Base-by-base conservation (phyloP, 2,888 invertebrate genomes). In the Leptothorax acervorum region DNA sequence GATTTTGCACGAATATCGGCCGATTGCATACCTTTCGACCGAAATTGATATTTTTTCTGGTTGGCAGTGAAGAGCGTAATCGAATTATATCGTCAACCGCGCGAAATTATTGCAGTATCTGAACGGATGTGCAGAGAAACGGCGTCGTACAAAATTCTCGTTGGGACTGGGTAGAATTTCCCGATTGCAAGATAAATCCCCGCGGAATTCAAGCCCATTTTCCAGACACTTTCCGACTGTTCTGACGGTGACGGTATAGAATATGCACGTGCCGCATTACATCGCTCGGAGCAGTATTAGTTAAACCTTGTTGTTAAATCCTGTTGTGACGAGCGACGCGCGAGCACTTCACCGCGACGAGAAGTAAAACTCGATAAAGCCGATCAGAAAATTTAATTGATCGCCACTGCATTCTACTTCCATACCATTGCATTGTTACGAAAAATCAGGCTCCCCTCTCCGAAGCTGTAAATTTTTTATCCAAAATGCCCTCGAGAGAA, bases 321-420 rank as follows among this genome's bases (percentile, higher is more conserved):
- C 55, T 57, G 53, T 70, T 57, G 55, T n/a, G 57, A 60, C 45
- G 65, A 53, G 76, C 18, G 35, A 12, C n/a, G 35, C 45, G 45
- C 42, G 42, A 55, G 71, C 79, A 60, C 45, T 57, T 48, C 15
- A 45, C 8, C 57, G 31, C 45, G 71, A 48, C 35, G 45, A 71
- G 66, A 79, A n/a, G n/a, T n/a, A n/a, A n/a, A 45, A 70, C 45
- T 35, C 78, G 45, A 79, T 79, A 79, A 71, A 78, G 71, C 35
- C 73, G 71, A 71, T 71, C 48, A 60, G 71, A 18, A 79, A 79
- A 71, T 79, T 79, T 79, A 79, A 79, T 79, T 79, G 79, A 45
- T 71, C 57, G 60, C 28, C 66, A 23, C 18, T 45, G 57, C 35
- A 45, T n/a, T 6, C 23, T 35, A 48, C 18, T 48, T 48, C 2